Evolutionary conservation across 1,140 invertebrate species (phyloP), one percentile per base, ranked within the genome.

Genomic region (Brachionus rubens): DNA sequence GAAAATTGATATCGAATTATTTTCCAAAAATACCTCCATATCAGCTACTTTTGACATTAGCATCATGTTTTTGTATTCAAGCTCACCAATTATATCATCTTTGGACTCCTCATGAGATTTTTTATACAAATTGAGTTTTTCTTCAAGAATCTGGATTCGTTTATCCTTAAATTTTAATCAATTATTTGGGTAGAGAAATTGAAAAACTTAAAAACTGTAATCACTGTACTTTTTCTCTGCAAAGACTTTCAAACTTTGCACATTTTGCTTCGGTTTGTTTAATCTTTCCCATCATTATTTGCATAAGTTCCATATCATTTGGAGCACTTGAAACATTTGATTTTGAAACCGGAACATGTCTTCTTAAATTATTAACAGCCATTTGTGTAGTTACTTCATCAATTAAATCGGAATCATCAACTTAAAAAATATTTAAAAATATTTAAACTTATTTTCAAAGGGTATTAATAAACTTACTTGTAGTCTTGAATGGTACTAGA

Each of bases 341-440:
- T 12, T 41, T 41, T 24, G 19, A 9, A n/a, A 9, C 21, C 12
- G 16, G 16, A 24, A 65, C 12, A 24, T 65, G 26, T 24, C 30
- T 65, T 26, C 43, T 65, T 9, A 65, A 43, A 43, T 65, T 65
- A 65, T 41, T 43, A 12, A 65, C 40, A 65, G 59, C 59, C 59
- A 65, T 65, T 21, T 65, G 33, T 19, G 59, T 65, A 7, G 59
- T 65, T 30, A 65, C 26, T 21, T 65, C 59, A 41, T 65, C 59
- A 43, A 65, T 65, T 43, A 65, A 41, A 65, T 65, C 59, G 0
- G 59, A 65, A 12, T 65, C 59, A 65, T 65, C 59, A 43, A 65
- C 59, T 65, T 33, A 3, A n/a, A 36, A 3, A 33, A 33, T 33
- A 33, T 24, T 21, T 30, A 0, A n/a, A 10, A 43, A 40, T 26